Evolutionary conservation across 2,797 vertebrate genomes (phyloP), one percentile per base, ranked within the genome.

Genomic region (Apodemus agrarius): DNA sequence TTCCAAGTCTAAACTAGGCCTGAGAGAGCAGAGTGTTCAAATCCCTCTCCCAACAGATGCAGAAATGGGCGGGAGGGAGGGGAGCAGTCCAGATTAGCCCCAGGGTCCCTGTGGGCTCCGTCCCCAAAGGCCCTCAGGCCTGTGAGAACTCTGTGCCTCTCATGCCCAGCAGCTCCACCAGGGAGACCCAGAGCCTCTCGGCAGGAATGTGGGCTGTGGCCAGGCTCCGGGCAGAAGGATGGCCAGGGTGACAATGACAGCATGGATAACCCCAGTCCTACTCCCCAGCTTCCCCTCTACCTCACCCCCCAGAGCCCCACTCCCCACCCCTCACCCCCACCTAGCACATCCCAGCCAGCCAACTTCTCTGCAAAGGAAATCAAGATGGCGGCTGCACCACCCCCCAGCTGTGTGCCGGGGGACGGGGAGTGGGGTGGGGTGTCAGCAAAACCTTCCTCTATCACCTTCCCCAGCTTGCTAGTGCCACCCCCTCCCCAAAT

Each of bases 111-210:
- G 1, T 17, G 84, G 89, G 57, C 74, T 89, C 67, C 0, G 0
- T 79, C 96, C 93, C 93, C 86, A 72, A 84, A 95, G 40, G 72
- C 95, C 93, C 90, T 86, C 54, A 4, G 78, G 85, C 79, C 94
- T 97, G 92, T 97, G 97, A 97, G 97, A 98, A 96, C 96, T 52
- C 82, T 1, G 31, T 52, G 95, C 92, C 95, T 95, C 96, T 97
- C 94, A 94, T 59, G 95, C 97, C 97, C 94, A 95, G 29, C 94
- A 92, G 91, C 46, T 97, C 95, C 89, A 96, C 65, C 97, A 91
- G 9, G 95, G 97, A 98, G 97, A 98, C 95, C 80, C 76, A 46
- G 82, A 97, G 92, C 14, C 0, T 46, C 87, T 6, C 86, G 0
- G 31, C 80, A 98, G 95, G 98, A 98, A 98, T 98, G 98, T 94